Conservation (phyloP, 2,113 vertebrate species). For the Grantiella picta region DNA sequence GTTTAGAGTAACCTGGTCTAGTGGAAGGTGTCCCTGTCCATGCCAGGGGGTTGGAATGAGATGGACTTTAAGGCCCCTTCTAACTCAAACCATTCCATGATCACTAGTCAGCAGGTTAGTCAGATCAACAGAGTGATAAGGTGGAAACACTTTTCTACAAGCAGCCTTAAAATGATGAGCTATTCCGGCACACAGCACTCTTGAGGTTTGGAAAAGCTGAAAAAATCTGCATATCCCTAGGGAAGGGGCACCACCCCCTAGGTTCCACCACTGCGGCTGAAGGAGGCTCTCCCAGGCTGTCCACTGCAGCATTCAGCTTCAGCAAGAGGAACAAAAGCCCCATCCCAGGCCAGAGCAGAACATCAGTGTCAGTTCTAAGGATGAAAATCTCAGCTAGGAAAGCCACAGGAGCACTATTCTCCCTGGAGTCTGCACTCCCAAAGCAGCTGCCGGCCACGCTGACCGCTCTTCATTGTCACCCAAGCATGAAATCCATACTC, state of each 20-base stretch:
- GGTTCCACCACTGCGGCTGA: fast-evolving
- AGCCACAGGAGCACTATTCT: neutral
- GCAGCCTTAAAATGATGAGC: fast-evolving
- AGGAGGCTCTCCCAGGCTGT: neutral
- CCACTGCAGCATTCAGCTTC: neutral
- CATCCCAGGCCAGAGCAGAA: neutral
- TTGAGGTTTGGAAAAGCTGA: neutral
- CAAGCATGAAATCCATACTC: neutral
- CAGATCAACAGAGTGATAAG: neutral
- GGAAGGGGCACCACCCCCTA: neutral
- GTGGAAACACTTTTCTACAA: neutral
- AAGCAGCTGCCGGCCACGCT: fast-evolving
- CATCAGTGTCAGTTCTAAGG: fast-evolving
- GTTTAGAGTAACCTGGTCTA: neutral
- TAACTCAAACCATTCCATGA: neutral
- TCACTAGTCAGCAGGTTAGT: neutral
- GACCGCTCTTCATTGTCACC: neutral
- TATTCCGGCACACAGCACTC: neutral
- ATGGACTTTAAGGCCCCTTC: neutral
- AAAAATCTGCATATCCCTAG: neutral
- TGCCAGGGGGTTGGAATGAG: neutral
- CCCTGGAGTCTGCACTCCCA: neutral
- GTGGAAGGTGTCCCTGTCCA: neutral
- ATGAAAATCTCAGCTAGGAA: neutral
- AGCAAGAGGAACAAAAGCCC: neutral